These are phyloP conservation scores for Harpegnathos saltator DNA, from an alignment of 1,140 invertebrate genomes.

Conservation along the genomic window DNA sequence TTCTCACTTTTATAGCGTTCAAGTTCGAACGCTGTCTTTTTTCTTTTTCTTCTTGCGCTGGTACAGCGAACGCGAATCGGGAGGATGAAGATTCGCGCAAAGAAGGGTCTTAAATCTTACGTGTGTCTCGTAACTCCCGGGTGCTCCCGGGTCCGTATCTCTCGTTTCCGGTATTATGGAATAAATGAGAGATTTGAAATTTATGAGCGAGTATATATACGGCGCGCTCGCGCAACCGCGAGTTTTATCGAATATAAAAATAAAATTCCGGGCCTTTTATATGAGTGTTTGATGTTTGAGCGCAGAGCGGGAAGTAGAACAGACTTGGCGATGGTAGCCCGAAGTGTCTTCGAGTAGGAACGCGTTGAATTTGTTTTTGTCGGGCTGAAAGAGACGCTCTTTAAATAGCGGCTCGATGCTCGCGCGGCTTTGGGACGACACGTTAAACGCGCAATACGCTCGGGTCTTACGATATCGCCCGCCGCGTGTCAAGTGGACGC, in stretches of 20 bases:
- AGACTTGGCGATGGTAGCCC: neutral
- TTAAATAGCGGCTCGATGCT: neutral
- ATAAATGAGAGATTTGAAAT: constrained; percentile 9
- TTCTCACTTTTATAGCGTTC: neutral
- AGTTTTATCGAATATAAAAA: constrained; percentile 16
- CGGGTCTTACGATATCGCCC: neutral
- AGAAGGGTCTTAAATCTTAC: constrained; percentile 8
- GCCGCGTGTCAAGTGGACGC: neutral
- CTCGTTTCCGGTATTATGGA: constrained; percentile 1
- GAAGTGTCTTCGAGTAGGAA: constrained; percentile 1
- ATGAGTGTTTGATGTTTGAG: neutral
- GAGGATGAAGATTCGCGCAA: neutral
- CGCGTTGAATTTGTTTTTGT: constrained; percentile 1
- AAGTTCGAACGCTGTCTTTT: neutral
- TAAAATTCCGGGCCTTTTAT: neutral
- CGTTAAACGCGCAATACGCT: neutral
- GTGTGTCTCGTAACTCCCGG: neutral
- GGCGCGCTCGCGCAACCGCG: neutral
- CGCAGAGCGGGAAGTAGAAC: no score
- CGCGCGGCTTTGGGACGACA: neutral
- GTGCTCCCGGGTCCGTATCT: neutral
- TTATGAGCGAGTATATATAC: neutral
- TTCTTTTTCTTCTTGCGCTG: no score
- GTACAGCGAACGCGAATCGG: neutral
- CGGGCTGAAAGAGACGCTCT: neutral